Base-by-base conservation (phyloP, 1,140 invertebrate genomes). In the Drosophila punjabiensis region DNA sequence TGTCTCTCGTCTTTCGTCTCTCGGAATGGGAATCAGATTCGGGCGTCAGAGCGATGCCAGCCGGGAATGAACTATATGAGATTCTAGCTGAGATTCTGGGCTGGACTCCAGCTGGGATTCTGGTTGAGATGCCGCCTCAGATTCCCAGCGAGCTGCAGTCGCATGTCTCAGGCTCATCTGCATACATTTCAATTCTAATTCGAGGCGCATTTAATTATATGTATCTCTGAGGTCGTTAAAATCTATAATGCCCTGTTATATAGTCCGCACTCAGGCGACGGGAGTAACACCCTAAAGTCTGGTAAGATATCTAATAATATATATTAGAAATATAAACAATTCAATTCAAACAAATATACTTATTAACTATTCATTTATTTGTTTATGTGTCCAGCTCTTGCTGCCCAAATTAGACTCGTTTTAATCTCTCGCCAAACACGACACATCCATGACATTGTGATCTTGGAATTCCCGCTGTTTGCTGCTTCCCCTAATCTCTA, bases 141-240 rank as follows among this genome's bases (percentile, higher is more conserved):
- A 48, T 20, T 18, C 28, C 14, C 24, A n/a, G 35, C 59, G 18
- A 55, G n/a, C 41, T 76, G 73, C 60, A 76, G 13, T 76, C 41
- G 73, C 73, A 76, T 58, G 16, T 63, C 30, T 35, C 37, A 11
- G 5, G 8, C 73, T 76, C 50, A 76, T 76, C 71, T 76, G 71
- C 70, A 76, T 76, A 30, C 16, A 65, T 76, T 58, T 74, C 9
- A 55, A 55, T 63, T 37, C 50, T 13, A 61, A 62, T 35, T 35
- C 56, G 39, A 24, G 43, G 8, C 28, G n/a, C 41, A 37, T 58
- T 39, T 50, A 28, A 5, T 24, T 24, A 24, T 24, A 24, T 24
- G 1, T 32, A 24, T 24, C 24, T 32, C 52, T 11, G 3, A 20
- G 24, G 28, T 10, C 65, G 56, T 35, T 11, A 5, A 9, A 9